Evolutionary conservation across 2,113 vertebrate genomes (phyloP).

Genomic region (Zingel zingel): DNA sequence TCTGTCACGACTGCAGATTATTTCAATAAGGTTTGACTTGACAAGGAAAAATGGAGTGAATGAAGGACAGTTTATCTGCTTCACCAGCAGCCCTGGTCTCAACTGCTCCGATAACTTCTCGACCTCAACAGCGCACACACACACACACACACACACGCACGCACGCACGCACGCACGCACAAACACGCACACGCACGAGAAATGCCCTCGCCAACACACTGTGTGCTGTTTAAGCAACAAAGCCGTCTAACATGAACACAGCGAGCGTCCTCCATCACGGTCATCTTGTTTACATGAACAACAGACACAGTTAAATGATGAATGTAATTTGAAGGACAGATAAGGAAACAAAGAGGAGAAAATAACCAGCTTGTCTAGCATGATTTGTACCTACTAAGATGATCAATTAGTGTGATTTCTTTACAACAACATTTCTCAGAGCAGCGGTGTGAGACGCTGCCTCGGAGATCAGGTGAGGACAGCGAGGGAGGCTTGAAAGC

Average conservation of each 20-base stretch:
- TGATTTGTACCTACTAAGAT: background rate
- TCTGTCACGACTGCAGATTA: background rate
- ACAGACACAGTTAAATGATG: background rate
- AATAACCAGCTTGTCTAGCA: background rate
- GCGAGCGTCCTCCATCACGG: slow-evolving; percentile 20
- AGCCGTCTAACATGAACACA: slow-evolving; percentile 8
- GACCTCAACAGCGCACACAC: background rate
- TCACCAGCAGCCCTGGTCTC: slow-evolving; percentile 21
- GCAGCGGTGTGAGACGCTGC: too few relatives aligned
- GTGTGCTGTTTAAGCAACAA: background rate
- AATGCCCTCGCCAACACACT: slow-evolving; percentile 22
- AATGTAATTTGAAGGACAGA: background rate
- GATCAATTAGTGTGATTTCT: background rate
- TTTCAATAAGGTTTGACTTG: slow-evolving; percentile 4
- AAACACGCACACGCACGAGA: background rate
- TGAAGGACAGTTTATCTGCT: slow-evolving; percentile 28
- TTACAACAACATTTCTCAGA: too few relatives aligned
- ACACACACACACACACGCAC: slow-evolving; percentile 9
- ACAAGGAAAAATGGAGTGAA: slow-evolving; percentile 2
- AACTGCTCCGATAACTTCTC: slow-evolving; percentile 36
- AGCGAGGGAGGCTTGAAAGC: too few relatives aligned
- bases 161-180: background rate
- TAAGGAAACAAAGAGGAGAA: background rate
- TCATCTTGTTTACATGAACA: slow-evolving; percentile 28
- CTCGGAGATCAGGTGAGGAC: too few relatives aligned